Conservation (phyloP, 2,797 vertebrate species). For the Liasis olivaceus region DNA sequence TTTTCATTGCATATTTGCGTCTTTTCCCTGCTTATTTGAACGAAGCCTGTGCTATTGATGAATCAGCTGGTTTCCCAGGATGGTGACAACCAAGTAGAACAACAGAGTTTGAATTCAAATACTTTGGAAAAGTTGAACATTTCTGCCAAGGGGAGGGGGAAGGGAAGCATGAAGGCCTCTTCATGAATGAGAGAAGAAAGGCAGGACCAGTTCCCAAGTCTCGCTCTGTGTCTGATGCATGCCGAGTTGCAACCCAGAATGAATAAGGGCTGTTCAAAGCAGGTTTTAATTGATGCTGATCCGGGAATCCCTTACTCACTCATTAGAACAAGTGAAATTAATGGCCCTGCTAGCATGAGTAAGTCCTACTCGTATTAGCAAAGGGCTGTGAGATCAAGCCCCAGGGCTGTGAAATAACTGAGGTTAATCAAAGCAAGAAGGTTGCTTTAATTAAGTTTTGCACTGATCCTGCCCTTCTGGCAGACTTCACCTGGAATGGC, state of each 20-base stretch:
- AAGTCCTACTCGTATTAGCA: not conserved
- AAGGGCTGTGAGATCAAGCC: not conserved
- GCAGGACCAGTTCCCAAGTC: not conserved
- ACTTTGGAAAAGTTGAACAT: not conserved
- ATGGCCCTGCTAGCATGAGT: not conserved
- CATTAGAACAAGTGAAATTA: fast-evolving
- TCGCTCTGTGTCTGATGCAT: not conserved
- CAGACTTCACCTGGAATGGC: constrained; percentile 45
- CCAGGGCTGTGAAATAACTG: not conserved
- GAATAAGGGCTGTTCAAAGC: not conserved
- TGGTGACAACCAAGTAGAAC: not conserved
- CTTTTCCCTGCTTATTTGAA: not conserved
- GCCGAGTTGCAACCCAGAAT: not conserved
- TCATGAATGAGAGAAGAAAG: not conserved
- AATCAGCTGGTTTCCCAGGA: not conserved
- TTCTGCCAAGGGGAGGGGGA: not conserved
- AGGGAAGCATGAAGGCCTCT: not conserved
- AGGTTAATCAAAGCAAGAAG: not conserved
- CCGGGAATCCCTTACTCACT: not conserved
- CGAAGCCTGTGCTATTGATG: not conserved
- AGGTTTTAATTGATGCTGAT: not conserved
- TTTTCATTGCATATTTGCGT: not conserved
- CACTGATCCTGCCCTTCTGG: not conserved
- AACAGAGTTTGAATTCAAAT: not conserved
- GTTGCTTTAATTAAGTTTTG: constrained; percentile 23